Evolutionary conservation across 2,797 vertebrate genomes (phyloP).

Genomic region (Pipistrellus pygmaeus): DNA sequence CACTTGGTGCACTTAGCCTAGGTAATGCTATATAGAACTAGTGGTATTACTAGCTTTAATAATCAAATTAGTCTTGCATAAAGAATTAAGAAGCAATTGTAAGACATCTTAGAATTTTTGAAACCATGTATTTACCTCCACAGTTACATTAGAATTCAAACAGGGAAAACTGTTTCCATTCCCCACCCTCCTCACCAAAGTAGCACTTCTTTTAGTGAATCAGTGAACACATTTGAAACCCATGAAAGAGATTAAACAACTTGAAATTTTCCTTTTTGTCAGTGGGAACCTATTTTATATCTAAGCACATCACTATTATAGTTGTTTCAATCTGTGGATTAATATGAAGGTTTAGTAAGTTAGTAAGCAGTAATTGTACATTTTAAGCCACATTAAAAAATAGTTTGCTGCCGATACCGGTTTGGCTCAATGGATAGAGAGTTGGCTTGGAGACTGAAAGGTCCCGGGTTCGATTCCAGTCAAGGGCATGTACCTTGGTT

Average conservation of each 20-base stretch:
- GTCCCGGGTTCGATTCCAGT: no score
- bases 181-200: neutral
- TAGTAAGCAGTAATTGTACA: neutral
- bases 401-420: neutral
- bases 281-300: neutral
- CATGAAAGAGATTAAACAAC: neutral
- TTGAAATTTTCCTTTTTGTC: neutral
- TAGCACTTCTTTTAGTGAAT: neutral
- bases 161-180: neutral
- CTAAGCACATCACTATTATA: neutral
- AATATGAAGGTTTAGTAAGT: neutral
- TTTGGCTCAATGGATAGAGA: no score
- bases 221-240: neutral
- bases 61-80: neutral
- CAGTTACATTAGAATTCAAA: neutral
- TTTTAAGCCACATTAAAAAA: neutral
- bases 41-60: neutral
- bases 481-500: no score
- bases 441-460: no score
- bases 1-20: neutral
- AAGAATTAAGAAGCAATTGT: neutral
- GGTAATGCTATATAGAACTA: neutral
- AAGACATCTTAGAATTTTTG: neutral
- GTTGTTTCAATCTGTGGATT: neutral
- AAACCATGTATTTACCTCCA: constrained; percentile 4